Percentiles rank a stretch among this genome's conserved stretches.
Evolutionary conservation across 2,113 vertebrate species (phyloP).

Genomic region (Maccullochella peelii): DNA sequence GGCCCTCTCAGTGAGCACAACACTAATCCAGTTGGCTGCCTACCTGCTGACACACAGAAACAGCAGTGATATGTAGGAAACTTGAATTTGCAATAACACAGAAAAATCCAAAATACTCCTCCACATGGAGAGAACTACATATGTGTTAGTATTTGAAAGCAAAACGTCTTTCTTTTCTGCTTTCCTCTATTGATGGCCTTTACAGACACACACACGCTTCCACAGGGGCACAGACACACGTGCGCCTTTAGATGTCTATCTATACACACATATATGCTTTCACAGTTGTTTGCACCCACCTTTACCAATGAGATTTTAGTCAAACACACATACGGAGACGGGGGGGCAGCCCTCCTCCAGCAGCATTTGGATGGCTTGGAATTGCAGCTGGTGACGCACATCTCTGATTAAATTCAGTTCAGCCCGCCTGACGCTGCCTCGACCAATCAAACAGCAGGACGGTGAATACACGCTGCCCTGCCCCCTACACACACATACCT

Average conservation of each 20-base stretch:
- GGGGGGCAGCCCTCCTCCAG: slow-evolving; percentile 73
- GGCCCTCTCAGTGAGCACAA: slow-evolving; percentile 41
- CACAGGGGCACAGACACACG: not conserved
- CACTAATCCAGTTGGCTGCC: slow-evolving; percentile 44
- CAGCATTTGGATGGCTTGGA: slow-evolving; percentile 77
- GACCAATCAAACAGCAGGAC: slow-evolving; percentile 65
- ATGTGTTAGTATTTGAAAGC: not conserved
- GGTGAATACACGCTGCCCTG: slow-evolving; percentile 57
- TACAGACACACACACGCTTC: not conserved
- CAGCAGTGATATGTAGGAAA: not conserved
- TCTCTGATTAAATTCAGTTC: slow-evolving; percentile 87
- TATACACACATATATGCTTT: not conserved
- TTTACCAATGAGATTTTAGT: slow-evolving; percentile 21
- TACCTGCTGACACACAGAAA: slow-evolving; percentile 45
- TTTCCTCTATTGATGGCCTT: not conserved
- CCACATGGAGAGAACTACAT: not conserved
- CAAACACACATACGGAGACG: slow-evolving; percentile 17
- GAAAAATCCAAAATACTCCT: slow-evolving; percentile 5
- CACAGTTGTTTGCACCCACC: slow-evolving; percentile 10
- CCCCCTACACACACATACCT: slow-evolving; percentile 46
- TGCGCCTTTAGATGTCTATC: not conserved
- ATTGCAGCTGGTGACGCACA: slow-evolving; percentile 87
- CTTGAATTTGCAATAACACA: not conserved
- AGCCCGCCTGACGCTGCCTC: slow-evolving; percentile 63
- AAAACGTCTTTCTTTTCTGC: not conserved